Percentiles rank a stretch among this genome's conserved stretches.
phyloP scores from a whole-genome alignment of 2,888 invertebrate species.

The Patella depressa region DNA sequence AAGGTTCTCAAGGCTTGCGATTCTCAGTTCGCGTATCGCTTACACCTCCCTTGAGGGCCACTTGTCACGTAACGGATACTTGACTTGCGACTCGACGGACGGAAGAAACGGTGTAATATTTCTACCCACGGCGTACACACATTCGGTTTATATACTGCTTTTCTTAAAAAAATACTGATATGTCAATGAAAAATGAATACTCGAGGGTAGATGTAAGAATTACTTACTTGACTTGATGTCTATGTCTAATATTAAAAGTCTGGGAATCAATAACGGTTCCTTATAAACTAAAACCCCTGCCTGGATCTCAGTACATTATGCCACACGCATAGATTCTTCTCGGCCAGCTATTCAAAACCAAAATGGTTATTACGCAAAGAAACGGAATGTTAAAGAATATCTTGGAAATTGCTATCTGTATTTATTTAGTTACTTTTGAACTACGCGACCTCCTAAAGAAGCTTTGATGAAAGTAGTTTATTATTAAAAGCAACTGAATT shows the following conservation, averaged over 20 bases:
- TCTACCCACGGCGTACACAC: background rate
- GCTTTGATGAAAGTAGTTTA: constrained; percentile 11
- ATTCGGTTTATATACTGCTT: no score
- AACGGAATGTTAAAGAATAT: constrained; percentile 8
- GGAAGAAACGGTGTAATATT: background rate
- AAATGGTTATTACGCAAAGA: constrained; percentile 7
- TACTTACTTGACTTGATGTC: background rate
- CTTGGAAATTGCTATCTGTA: background rate
- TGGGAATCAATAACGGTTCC: background rate
- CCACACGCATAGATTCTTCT: background rate
- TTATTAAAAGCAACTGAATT: constrained; percentile 9
- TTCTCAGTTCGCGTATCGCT: background rate
- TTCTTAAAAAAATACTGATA: no score
- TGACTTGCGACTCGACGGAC: background rate
- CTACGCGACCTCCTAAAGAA: constrained; percentile 1
- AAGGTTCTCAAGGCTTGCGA: no score
- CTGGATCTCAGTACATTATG: no score
- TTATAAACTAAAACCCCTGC: no score
- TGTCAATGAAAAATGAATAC: background rate
- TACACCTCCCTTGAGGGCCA: constrained; percentile 11
- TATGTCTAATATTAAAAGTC: background rate
- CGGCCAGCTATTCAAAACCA: background rate
- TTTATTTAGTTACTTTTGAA: constrained; percentile 13
- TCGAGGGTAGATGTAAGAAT: constrained; percentile 7
- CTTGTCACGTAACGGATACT: constrained; percentile 12